Base-by-base conservation (phyloP, 2,888 invertebrate genomes). In the Hirtodrosophila cameraria region DNA sequence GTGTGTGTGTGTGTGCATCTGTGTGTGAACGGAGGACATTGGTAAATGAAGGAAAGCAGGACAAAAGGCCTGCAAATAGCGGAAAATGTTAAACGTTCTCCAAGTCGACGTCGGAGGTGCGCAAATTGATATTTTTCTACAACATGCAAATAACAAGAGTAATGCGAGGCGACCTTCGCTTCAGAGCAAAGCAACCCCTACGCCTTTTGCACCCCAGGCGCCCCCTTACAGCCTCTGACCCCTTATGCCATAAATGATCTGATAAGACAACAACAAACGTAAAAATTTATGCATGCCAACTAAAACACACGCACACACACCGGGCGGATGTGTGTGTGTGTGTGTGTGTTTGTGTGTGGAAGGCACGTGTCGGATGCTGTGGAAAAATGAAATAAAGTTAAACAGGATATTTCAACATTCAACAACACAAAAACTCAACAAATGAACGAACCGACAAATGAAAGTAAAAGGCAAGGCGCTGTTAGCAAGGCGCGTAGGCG, bases 251-350 rank as follows among this genome's bases (percentile, higher is more conserved):
- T 79, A 86, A 80, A 80, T 80, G 80, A 80, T 86, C 80, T 86
- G 80, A 80, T 80, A 80, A 80, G 83, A 79, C 86, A 80, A 86
- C 86, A 80, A 79, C 86, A 82, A 80, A 79, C 83, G 80, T 80
- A 79, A 85, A 80, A 79, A 80, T 80, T 79, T 80, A 86, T 80
- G 86, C 86, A 83, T 75, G 66, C 76, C 86, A 80, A 85, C 79
- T 80, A 82, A 79, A 63, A 61, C 50, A 69, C 60, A 75, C 57
- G 76, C 63, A 59, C 49, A 63, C 23, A 49, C 31, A 58, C 35
- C 23, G 6, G 8, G 7, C 23, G 23, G 18, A 18, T 18, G 46
- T 16, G 46, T 30, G 46, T 48, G 48, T 12, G 27, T 11, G 30
- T 39, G 33, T 30, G 57, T 33, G 33, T 38, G 57, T 33, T 28